Evolutionary conservation across 2,113 vertebrate species (phyloP).

Genomic region (Pteruthius melanotis): DNA sequence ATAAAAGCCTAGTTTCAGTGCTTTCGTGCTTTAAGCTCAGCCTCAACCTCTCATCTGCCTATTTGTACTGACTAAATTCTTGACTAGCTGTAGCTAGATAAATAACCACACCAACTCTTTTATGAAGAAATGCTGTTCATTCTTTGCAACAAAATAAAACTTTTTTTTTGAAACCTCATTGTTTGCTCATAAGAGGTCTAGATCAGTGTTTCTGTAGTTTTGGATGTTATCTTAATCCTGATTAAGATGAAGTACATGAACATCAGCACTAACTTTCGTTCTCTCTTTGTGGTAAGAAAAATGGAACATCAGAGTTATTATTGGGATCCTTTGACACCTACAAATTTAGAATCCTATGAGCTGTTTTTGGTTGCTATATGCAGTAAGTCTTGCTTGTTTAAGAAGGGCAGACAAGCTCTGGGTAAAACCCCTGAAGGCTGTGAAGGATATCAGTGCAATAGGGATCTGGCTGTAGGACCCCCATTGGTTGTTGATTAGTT

Average conservation of each 20-base stretch:
- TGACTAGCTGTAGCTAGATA: background rate
- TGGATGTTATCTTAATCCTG: background rate
- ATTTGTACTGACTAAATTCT: background rate
- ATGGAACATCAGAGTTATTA: background rate
- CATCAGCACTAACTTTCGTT: background rate
- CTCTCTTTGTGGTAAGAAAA: background rate
- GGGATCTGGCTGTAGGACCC: background rate
- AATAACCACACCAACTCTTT: background rate
- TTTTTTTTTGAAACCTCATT: background rate
- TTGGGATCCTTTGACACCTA: background rate
- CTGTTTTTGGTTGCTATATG: background rate
- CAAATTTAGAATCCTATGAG: background rate
- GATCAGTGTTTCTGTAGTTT: background rate
- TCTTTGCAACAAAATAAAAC: background rate
- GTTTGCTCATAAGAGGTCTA: background rate
- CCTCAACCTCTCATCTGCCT: background rate
- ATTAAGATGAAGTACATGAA: background rate
- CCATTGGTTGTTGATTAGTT: background rate
- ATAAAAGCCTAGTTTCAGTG: background rate
- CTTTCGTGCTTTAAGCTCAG: background rate
- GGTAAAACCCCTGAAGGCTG: background rate
- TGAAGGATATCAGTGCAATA: rapidly evolving
- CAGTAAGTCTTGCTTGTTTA: background rate
- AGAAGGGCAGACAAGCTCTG: background rate
- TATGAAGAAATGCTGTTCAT: background rate